A percentile compares a stretch with the other conserved stretches of the same genome.
phyloP scores from a whole-genome alignment of 1,140 invertebrate genomes.

The Theocolax elegans region DNA sequence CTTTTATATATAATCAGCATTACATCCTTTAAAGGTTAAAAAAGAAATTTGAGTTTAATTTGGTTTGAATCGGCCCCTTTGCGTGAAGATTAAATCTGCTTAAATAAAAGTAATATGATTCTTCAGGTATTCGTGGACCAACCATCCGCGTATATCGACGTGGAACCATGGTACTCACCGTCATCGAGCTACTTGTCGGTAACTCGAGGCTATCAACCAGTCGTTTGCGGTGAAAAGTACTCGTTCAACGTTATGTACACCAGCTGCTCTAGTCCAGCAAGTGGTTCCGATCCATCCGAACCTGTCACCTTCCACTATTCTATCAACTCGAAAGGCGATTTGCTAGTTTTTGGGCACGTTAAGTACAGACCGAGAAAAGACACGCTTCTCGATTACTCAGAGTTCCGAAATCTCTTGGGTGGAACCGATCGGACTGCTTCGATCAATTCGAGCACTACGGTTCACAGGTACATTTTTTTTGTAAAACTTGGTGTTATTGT shows the following conservation, averaged over 20 bases:
- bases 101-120: background rate
- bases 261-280: background rate
- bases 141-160: conserved; percentile 61
- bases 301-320: conserved; percentile 63
- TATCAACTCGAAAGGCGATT: conserved; percentile 61
- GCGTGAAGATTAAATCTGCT: too few relatives aligned
- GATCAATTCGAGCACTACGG: conserved; percentile 24
- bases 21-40: background rate
- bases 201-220: conserved; percentile 58
- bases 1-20: too few relatives aligned
- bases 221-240: conserved; percentile 62
- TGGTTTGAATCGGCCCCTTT: too few relatives aligned
- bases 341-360: conserved; percentile 61
- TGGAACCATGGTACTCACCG: conserved; percentile 64
- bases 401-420: conserved; percentile 61
- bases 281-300: conserved; percentile 44
- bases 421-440: conserved; percentile 16
- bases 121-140: conserved; percentile 63
- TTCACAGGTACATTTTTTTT: conserved; percentile 51
- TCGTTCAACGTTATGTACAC: conserved; percentile 66
- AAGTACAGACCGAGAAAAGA: conserved; percentile 59
- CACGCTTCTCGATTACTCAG: conserved; percentile 59
- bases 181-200: conserved; percentile 63
- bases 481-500: too few relatives aligned
- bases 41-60: too few relatives aligned